Evolutionary conservation across 1,140 invertebrate genomes (phyloP).

Genomic region (Solenopsis invicta): DNA sequence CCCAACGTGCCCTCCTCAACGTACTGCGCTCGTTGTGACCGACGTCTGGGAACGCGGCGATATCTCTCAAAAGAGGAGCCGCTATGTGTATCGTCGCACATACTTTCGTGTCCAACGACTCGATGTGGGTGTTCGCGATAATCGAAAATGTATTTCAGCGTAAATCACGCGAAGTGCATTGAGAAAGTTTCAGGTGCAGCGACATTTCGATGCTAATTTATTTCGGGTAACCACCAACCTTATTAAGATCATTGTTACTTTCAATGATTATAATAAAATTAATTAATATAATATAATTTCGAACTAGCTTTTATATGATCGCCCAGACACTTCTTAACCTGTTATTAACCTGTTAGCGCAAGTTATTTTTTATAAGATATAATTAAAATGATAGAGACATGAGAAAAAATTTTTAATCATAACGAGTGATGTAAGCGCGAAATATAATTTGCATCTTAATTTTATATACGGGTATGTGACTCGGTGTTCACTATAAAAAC

Average conservation of each 20-base stretch:
- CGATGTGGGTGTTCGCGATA: conserved; percentile 52
- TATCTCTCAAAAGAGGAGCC: conserved; percentile 28
- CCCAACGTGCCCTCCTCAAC: conserved; percentile 27
- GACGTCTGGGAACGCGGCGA: conserved; percentile 51
- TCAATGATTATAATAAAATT: neutral
- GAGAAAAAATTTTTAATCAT: conserved; percentile 6
- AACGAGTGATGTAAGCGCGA: neutral
- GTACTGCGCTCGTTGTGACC: conserved; percentile 1
- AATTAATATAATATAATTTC: conserved; percentile 3
- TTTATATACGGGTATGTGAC: neutral
- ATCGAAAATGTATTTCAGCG: conserved; percentile 42
- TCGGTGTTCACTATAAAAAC: neutral
- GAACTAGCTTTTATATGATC: neutral
- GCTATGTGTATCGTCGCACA: conserved; percentile 46
- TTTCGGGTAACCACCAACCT: neutral
- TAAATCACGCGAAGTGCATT: conserved; percentile 47
- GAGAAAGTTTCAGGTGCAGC: conserved; percentile 27
- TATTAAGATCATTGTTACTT: neutral
- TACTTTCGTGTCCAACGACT: conserved; percentile 55
- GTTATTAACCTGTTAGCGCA: conserved; percentile 1
- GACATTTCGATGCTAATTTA: conserved; percentile 23
- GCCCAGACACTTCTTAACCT: neutral
- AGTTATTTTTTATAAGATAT: neutral
- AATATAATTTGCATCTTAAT: conserved; percentile 29
- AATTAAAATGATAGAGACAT: conserved; percentile 9